Evolutionary conservation across 1,140 invertebrate genomes (phyloP).

Genomic region (Drosophila chauvacae): DNA sequence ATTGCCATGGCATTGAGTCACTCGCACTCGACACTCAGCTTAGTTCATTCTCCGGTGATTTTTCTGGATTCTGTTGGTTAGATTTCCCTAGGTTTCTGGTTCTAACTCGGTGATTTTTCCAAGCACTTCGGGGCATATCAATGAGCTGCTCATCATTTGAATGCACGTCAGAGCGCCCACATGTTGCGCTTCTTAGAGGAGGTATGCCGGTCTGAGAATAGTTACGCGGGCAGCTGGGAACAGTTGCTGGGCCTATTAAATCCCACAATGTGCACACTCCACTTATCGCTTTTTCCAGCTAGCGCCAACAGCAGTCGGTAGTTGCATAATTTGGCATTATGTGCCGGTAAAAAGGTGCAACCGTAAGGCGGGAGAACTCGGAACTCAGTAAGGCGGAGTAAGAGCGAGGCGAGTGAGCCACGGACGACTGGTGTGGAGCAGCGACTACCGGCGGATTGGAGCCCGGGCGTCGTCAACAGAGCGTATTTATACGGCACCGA

Average conservation of each 20-base stretch:
- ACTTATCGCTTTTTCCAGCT: constrained; percentile 15
- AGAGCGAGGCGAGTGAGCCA: constrained; percentile 50
- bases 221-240: background rate
- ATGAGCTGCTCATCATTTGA: constrained; percentile 37
- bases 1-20: constrained; percentile 25
- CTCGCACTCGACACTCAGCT: constrained; percentile 3
- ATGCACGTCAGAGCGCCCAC: constrained; percentile 61
- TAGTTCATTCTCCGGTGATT: constrained; percentile 56
- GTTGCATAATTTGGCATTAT: constrained; percentile 57
- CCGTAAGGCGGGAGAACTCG: constrained; percentile 4
- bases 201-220: background rate
- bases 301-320: constrained; percentile 12
- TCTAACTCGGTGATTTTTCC: constrained; percentile 47
- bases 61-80: constrained; percentile 7
- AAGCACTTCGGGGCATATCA: constrained; percentile 39
- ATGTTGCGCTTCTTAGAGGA: constrained; percentile 53
- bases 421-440: constrained; percentile 56
- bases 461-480: constrained; percentile 54
- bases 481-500: constrained; percentile 73
- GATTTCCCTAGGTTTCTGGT: background rate
- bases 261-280: constrained; percentile 4
- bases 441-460: constrained; percentile 78
- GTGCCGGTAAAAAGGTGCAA: constrained; percentile 21
- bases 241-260: background rate
- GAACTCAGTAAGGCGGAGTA: background rate